phyloP scores from a whole-genome alignment of 2,113 vertebrate species.

The Balaenoptera acutorostrata region DNA sequence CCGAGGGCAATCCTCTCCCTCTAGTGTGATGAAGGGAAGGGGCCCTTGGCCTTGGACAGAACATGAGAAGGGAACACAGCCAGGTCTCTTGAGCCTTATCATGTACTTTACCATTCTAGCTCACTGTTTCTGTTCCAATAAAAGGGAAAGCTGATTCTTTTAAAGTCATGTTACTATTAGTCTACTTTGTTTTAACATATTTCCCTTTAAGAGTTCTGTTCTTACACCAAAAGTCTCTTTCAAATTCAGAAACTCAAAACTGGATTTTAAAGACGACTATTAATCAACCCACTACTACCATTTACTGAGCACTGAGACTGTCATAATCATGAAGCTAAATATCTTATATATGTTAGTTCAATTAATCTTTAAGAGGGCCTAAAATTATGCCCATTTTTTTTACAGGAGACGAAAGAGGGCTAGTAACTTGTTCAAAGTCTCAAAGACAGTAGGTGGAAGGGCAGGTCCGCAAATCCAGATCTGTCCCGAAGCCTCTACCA shows the following conservation, averaged over 20 bases:
- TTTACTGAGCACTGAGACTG: not conserved
- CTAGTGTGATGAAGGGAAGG: fast-evolving
- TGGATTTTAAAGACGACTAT: not conserved
- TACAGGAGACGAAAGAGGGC: not conserved
- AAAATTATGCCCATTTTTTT: not conserved
- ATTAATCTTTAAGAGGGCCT: not conserved
- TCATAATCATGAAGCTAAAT: not conserved
- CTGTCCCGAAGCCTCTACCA: not conserved
- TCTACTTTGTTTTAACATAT: not conserved
- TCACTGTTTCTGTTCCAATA: not conserved
- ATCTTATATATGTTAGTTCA: not conserved
- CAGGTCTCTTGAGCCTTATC: not conserved
- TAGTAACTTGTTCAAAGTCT: not conserved
- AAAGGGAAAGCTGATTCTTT: not conserved
- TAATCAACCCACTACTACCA: not conserved
- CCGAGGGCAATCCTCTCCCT: not conserved
- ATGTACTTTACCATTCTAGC: not conserved
- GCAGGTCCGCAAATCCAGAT: not conserved
- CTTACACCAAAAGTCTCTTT: not conserved
- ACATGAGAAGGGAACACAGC: no score
- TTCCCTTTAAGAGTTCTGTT: not conserved
- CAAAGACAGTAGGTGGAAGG: not conserved
- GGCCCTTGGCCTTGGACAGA: fast-evolving
- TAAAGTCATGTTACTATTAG: not conserved
- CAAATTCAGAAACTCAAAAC: not conserved